Conservation (phyloP, 1,140 invertebrate genomes). For the Zaprionus camerounensis region DNA sequence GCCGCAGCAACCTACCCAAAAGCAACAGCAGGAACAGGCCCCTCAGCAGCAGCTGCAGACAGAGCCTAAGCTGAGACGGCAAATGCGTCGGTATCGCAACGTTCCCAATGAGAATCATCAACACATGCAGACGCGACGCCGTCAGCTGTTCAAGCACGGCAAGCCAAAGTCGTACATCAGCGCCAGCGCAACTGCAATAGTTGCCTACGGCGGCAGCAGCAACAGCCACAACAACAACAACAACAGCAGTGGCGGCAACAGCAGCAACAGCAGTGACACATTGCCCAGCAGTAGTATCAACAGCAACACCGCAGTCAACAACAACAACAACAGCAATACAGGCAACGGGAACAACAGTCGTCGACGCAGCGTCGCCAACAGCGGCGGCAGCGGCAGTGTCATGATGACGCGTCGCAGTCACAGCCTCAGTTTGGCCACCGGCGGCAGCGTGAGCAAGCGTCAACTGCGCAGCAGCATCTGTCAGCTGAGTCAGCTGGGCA, state of each 20-base stretch:
- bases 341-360: slow-evolving; percentile 2
- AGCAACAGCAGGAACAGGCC: background rate
- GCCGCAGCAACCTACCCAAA: no score
- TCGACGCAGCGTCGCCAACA: slow-evolving; percentile 16
- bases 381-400: slow-evolving; percentile 23
- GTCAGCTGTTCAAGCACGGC: slow-evolving; percentile 60
- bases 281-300: slow-evolving; percentile 2
- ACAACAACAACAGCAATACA: background rate
- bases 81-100: slow-evolving; percentile 72
- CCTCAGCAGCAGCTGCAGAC: background rate
- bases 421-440: slow-evolving; percentile 32
- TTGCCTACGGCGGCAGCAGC: slow-evolving; percentile 34
- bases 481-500: slow-evolving; percentile 34
- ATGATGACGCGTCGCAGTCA: slow-evolving; percentile 70
- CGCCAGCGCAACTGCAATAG: slow-evolving; percentile 49
- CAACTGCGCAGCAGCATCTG: slow-evolving; percentile 73
- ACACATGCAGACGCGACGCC: slow-evolving; percentile 65
- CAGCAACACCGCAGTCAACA: slow-evolving; percentile 5
- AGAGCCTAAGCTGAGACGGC: slow-evolving; percentile 22
- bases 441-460: slow-evolving; percentile 58
- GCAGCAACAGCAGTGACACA: background rate
- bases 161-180: slow-evolving; percentile 57
- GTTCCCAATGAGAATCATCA: slow-evolving; percentile 79
- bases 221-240: slow-evolving; percentile 2
- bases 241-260: background rate